Evolutionary conservation across 2,797 vertebrate species (phyloP).

Genomic region (Gymnothorax reevesii): DNA sequence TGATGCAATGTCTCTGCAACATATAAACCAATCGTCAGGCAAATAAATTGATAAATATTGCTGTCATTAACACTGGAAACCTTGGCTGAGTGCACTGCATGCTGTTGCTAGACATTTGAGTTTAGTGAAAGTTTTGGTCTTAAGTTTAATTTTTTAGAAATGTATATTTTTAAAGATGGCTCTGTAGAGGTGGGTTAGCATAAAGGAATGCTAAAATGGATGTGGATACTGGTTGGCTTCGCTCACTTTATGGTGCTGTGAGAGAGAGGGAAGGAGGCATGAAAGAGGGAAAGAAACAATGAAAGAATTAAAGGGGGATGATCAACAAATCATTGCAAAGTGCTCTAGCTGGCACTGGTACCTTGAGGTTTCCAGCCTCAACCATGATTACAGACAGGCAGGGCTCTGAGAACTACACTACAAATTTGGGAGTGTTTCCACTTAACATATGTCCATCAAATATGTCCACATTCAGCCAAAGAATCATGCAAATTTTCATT

Average conservation of each 20-base stretch:
- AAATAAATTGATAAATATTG: not conserved
- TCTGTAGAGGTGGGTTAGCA: not conserved
- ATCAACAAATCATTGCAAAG: not conserved
- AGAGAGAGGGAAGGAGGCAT: not conserved
- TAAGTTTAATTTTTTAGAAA: not conserved
- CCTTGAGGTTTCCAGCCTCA: not conserved
- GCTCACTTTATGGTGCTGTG: not conserved
- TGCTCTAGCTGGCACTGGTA: not conserved
- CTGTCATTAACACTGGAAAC: not conserved
- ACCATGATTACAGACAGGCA: too few species aligned
- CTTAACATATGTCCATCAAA: not conserved
- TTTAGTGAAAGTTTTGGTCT: not conserved
- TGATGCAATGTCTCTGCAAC: slow-evolving; percentile 35
- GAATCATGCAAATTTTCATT: too few species aligned
- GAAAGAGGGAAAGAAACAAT: not conserved
- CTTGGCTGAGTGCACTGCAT: not conserved
- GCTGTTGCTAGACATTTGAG: not conserved
- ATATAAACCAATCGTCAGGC: slow-evolving; percentile 25
- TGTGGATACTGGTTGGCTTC: not conserved
- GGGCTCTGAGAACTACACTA: too few species aligned
- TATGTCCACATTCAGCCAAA: too few species aligned
- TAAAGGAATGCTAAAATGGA: not conserved
- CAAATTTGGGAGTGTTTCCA: not conserved
- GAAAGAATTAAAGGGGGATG: not conserved
- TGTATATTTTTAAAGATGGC: not conserved